Conservation (phyloP, 2,888 invertebrate genomes). For the Mechanitis messenoides region DNA sequence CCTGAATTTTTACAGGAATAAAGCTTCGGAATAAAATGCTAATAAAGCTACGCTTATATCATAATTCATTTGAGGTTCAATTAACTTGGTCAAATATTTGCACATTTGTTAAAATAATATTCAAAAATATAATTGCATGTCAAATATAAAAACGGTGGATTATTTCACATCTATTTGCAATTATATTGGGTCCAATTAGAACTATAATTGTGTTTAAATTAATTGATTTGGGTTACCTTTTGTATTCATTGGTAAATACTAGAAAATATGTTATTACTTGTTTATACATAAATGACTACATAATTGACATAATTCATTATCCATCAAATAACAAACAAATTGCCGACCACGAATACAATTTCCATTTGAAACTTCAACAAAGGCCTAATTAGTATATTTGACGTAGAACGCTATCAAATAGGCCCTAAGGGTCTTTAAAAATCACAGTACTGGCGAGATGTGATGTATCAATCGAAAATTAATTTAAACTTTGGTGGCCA, state of each 20-base stretch:
- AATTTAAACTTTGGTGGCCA: slow-evolving; percentile 71
- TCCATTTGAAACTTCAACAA: slow-evolving; percentile 33
- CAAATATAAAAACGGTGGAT: background rate
- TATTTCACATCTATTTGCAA: background rate
- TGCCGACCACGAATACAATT: slow-evolving; percentile 8
- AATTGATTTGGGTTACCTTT: slow-evolving; percentile 2
- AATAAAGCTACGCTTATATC: slow-evolving; percentile 25
- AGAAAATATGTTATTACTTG: slow-evolving; percentile 3
- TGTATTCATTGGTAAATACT: slow-evolving; percentile 1
- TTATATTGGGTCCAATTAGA: background rate
- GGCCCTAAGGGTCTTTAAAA: slow-evolving; percentile 53
- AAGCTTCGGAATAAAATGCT: slow-evolving; percentile 23
- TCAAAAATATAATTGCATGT: background rate
- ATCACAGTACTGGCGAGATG: slow-evolving; percentile 57
- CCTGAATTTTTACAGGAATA: slow-evolving; percentile 26
- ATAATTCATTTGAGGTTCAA: slow-evolving; percentile 21
- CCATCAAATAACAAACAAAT: slow-evolving; percentile 12
- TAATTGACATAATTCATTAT: slow-evolving; percentile 8
- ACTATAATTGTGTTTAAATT: background rate
- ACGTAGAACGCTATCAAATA: slow-evolving; percentile 37
- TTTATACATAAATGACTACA: slow-evolving; percentile 7
- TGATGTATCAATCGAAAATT: slow-evolving; percentile 71
- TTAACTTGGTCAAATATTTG: slow-evolving; percentile 16
- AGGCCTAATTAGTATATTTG: slow-evolving; percentile 32
- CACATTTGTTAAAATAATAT: background rate